Conservation (phyloP, 2,113 vertebrate species). For the Corythaeola cristata region DNA sequence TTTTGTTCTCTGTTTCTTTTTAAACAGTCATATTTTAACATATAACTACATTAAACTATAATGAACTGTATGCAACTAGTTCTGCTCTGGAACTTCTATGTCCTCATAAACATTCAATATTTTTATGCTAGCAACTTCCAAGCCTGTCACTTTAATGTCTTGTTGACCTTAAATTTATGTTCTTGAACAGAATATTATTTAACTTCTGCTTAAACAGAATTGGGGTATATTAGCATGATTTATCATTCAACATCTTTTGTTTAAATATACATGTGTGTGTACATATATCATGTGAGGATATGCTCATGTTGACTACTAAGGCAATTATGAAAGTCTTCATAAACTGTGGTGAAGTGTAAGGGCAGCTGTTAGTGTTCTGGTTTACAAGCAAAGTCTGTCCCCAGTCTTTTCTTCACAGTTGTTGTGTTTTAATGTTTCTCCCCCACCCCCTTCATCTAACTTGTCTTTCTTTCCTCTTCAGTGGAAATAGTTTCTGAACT, state of each 20-base stretch:
- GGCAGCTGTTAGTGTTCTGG: neutral
- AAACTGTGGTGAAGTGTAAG: neutral
- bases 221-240: neutral
- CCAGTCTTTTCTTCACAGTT: slow-evolving; percentile 1
- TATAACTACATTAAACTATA: neutral
- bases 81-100: neutral
- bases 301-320: neutral
- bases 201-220: neutral
- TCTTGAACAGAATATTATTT: neutral
- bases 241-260: neutral
- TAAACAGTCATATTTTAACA: neutral
- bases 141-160: neutral
- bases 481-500: slow-evolving; percentile 40
- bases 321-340: neutral
- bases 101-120: neutral
- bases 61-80: neutral
- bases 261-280: neutral
- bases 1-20: neutral
- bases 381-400: neutral
- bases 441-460: neutral
- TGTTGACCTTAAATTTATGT: neutral
- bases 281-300: neutral
- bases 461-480: slow-evolving; percentile 40
- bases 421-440: neutral
- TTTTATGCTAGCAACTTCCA: neutral